Evolutionary conservation across 2,113 vertebrate genomes (phyloP), one percentile per base, ranked within the genome.

Genomic region (Serilophus lunatus): DNA sequence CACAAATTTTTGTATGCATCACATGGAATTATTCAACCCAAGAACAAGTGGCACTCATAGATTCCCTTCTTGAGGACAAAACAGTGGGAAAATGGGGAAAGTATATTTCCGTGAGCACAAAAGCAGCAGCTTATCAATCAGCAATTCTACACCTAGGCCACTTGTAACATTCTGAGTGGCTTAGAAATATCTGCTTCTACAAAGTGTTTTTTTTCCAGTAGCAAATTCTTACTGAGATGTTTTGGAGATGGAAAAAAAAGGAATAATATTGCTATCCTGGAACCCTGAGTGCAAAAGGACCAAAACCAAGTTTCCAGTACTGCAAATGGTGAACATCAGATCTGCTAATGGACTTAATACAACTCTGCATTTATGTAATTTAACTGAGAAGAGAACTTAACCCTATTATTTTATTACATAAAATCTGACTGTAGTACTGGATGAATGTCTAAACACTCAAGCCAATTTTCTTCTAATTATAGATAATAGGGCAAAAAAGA

Each of bases 381-480:
- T 63, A 91, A 61, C 29, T 31, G 22, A 78, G 22, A 84, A 89
- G 7, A 68, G 5, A 85, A 76, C 69, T 79, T 40, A 61, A 35
- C 12, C 18, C 68, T 54, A 29, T 74, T 92, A 31, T 61, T 85
- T 76, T 82, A 36, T 57, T 59, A 35, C 18, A 49, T 35, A 82
- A 85, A 93, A 71, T 25, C 35, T 82, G 22, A 38, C 13, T 53
- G 35, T 12, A 84, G 18, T 68, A n/a, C 38, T 60, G 12, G 22
- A 38, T 36, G 6, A 75, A 71, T 51, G 42, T 83, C 42, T 64
- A 40, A 77, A 81, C 22, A 54, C 22, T 88, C 51, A 78, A 78
- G 36, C 23, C 77, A 92, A 80, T 96, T 97, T 95, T 85, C 51
- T 59, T 82, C 47, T 42, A 84, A 90, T 96, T 94, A 96, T 95